Percentiles rank a stretch among this genome's conserved stretches.
phyloP scores from a whole-genome alignment of 2,888 invertebrate species.

The Anthoptus insignis region DNA sequence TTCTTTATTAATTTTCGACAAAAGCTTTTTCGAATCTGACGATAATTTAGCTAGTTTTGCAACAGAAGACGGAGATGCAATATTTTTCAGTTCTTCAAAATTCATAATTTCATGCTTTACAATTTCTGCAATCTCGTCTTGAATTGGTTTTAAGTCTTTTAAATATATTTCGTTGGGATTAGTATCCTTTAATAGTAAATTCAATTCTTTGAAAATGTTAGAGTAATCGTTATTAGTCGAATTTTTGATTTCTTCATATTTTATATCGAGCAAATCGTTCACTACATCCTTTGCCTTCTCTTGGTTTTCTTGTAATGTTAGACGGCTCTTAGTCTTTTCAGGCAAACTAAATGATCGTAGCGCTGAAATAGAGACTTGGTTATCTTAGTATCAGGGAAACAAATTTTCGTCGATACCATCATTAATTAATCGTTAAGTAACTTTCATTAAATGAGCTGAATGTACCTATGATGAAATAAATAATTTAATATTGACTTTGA shows the following conservation, averaged over 20 bases:
- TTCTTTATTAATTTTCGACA: constrained; percentile 40
- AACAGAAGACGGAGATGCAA: constrained; percentile 40
- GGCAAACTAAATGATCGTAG: not conserved
- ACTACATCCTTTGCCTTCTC: constrained; percentile 41
- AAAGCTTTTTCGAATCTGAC: constrained; percentile 40
- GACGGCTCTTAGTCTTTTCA: not conserved
- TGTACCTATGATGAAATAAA: no score
- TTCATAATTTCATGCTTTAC: constrained; percentile 50
- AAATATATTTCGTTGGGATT: constrained; percentile 42
- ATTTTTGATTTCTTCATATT: constrained; percentile 45
- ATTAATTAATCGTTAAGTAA: no score
- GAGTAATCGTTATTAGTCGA: not conserved
- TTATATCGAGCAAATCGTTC: constrained; percentile 49
- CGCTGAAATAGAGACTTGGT: constrained; percentile 18
- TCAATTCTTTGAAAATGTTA: constrained; percentile 50
- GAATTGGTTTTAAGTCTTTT: constrained; percentile 47
- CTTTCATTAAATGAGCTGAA: no score
- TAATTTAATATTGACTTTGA: no score
- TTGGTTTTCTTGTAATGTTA: not conserved
- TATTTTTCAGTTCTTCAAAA: constrained; percentile 44
- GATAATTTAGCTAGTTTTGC: constrained; percentile 38
- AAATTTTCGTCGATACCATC: no score
- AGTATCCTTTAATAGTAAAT: constrained; percentile 46
- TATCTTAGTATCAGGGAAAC: no score
- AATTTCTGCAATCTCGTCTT: constrained; percentile 46